These are phyloP conservation scores for Notarius lentiginosus DNA, from an alignment of 2,113 vertebrate species.

Conservation along the genomic window DNA sequence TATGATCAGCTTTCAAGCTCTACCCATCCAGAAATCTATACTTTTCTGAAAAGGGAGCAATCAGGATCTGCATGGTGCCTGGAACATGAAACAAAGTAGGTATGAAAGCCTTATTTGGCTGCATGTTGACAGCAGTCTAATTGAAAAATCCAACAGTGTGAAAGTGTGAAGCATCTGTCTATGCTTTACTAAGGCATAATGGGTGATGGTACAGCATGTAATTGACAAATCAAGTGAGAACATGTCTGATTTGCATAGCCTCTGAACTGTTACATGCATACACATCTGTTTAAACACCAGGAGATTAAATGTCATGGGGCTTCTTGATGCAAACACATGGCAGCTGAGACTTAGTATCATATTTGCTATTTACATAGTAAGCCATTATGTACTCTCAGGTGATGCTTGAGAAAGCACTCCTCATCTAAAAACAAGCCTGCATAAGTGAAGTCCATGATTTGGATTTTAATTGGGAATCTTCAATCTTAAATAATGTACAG, in stretches of 20 bases:
- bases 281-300: neutral
- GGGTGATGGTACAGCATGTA: neutral
- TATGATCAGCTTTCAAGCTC: too few species aligned
- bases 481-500: too few species aligned
- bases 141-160: neutral
- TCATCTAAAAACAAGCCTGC: too few species aligned
- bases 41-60: neutral
- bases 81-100: neutral
- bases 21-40: too few species aligned
- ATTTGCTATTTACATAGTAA: neutral
- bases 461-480: too few species aligned
- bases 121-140: neutral
- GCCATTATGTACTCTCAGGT: neutral
- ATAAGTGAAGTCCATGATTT: too few species aligned
- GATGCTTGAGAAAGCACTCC: too few species aligned
- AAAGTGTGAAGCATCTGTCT: neutral
- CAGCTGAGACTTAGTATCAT: neutral
- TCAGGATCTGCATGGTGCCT: neutral
- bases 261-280: neutral
- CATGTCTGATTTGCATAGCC: neutral
- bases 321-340: neutral
- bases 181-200: neutral
- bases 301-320: neutral
- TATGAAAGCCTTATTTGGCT: neutral
- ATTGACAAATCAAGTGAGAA: neutral